phyloP scores from a whole-genome alignment of 1,140 invertebrate species.

The Mercenaria mercenaria region DNA sequence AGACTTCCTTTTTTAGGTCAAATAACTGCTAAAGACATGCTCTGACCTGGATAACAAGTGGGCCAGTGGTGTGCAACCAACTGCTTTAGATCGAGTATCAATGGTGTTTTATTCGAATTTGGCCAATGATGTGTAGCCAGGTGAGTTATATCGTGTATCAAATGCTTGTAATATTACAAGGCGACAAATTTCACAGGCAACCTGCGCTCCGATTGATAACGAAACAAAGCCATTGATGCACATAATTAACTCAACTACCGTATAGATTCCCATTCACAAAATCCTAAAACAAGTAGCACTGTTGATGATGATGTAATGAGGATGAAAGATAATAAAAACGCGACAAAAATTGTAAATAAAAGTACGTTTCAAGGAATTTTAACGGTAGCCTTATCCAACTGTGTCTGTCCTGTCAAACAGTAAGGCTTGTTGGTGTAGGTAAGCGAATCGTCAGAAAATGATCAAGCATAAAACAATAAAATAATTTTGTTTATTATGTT shows the following conservation, averaged over 20 bases:
- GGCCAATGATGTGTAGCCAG: constrained; percentile 36
- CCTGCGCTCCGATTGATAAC: constrained; percentile 20
- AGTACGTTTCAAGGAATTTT: too few relatives aligned
- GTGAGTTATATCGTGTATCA: constrained; percentile 44
- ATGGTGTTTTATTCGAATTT: neutral
- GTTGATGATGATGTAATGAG: neutral
- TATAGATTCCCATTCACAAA: constrained; percentile 43
- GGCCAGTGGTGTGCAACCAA: constrained; percentile 31
- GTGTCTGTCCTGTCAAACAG: too few relatives aligned
- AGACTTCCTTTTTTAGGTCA: neutral
- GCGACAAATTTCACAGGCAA: constrained; percentile 60
- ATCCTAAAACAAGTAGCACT: neutral
- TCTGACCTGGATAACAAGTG: neutral
- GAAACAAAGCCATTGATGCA: constrained; percentile 12
- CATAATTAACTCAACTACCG: constrained; percentile 4
- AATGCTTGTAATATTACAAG: constrained; percentile 35
- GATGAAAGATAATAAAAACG: neutral
- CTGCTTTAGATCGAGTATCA: constrained; percentile 14
- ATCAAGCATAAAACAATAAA: too few relatives aligned
- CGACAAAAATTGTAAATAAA: neutral
- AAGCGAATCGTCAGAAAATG: too few relatives aligned
- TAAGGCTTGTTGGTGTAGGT: too few relatives aligned
- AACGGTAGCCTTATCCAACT: too few relatives aligned
- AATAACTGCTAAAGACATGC: neutral
- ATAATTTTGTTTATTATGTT: too few relatives aligned